phyloP scores from a whole-genome alignment of 2,113 vertebrate species.

The Nycticebus coucang region DNA sequence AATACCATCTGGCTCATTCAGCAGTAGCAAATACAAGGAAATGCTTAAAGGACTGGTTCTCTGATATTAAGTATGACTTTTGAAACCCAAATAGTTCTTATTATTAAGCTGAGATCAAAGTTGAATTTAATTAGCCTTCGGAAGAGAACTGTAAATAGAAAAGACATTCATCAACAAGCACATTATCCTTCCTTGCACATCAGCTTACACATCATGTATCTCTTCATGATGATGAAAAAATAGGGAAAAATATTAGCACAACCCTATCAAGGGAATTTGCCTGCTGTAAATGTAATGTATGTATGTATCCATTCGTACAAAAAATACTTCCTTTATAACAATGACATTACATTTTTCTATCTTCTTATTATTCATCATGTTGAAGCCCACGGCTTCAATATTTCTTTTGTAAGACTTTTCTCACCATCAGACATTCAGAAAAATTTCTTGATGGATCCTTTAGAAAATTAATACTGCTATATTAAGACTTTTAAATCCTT shows the following conservation, averaged over 20 bases:
- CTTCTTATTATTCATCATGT: constrained; percentile 41
- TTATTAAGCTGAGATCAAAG: constrained; percentile 63
- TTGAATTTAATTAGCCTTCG: constrained; percentile 41
- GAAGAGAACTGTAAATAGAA: constrained; percentile 43
- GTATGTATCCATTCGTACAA: neutral
- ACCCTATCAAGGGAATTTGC: neutral
- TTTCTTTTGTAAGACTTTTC: constrained; percentile 54
- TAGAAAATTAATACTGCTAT: constrained; percentile 72
- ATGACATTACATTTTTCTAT: neutral
- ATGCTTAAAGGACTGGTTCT: constrained; percentile 54
- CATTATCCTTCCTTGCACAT: neutral
- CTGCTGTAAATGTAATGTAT: neutral
- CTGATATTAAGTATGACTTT: constrained; percentile 65
- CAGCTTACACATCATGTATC: neutral
- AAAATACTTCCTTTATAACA: constrained; percentile 20
- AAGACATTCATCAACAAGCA: neutral
- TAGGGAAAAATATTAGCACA: constrained; percentile 21
- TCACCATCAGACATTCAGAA: constrained; percentile 56
- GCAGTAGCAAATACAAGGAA: constrained; percentile 41
- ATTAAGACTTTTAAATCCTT: constrained; percentile 77
- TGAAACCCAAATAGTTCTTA: constrained; percentile 61
- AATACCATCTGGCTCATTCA: constrained; percentile 62
- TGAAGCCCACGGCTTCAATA: neutral
- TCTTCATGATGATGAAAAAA: constrained; percentile 24
- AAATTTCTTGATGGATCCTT: constrained; percentile 66